Evolutionary conservation across 2,797 vertebrate species (phyloP), one percentile per base, ranked within the genome.

Genomic region (Peromyscus attwateri): DNA sequence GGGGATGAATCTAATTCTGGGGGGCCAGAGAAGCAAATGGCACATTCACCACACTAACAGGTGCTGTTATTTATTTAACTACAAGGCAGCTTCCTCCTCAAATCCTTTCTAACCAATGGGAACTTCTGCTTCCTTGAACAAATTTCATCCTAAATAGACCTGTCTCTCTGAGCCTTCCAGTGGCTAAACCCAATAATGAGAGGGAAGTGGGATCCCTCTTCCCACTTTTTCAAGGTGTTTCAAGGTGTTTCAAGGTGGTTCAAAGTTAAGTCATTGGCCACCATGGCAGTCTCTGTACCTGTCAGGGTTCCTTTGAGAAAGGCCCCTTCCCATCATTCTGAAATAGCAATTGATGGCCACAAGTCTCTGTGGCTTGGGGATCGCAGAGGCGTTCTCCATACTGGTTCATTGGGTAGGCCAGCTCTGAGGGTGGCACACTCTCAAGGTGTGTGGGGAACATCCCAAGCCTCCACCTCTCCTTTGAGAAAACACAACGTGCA

Each of bases 11-110:
- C 37, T 90, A 92, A 91, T 94, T 3, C 8, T 25, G 25, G 81
- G 43, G 85, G 62, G 7, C 71, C 62, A 12, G 57, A 17, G 43
- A 97, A 96, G 95, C 90, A 97, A 98, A 97, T 89, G 95, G 40
- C 23, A n/a, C 14, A 68, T 5, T 87, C 40, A 29, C 49, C 77
- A 85, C 49, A 0, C 64, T 46, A 57, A 6, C 83, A 94, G 16
- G 64, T 43, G 68, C n/a, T 27, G 75, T 14, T 96, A 40, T 70
- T 92, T 95, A 84, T 64, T 87, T 94, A 97, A 97, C 40, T 68
- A 83, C 1, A 40, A 17, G 16, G 1, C 82, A 95, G 76, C 10
- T 92, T 95, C 62, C 64, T 92, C 71, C 37, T 62, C 70, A 52
- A 87, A 95, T 31, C 10, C 43, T 57, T 83, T 82, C 94, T 96